Conservation (phyloP, 2,888 invertebrate species). For the Rotaria magnacalcarata region DNA sequence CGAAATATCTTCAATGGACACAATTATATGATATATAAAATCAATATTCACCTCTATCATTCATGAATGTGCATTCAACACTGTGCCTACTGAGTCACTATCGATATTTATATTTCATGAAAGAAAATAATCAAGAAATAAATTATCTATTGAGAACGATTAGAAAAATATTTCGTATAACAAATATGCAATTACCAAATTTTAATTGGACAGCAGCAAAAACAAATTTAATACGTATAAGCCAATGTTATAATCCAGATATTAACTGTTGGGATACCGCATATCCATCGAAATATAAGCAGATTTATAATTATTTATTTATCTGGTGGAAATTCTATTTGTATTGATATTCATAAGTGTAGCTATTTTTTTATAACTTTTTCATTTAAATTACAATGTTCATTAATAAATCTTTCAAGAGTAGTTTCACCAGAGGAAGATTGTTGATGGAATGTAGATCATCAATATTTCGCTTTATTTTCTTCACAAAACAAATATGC, state of each 20-base stretch:
- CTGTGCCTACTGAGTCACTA: background rate
- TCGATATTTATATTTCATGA: background rate
- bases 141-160: background rate
- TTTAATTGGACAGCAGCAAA: background rate
- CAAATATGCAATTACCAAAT: background rate
- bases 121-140: background rate
- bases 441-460: no score
- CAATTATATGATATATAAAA: background rate
- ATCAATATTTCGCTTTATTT: no score
- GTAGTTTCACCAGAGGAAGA: no score
- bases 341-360: no score
- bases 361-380: no score
- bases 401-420: no score
- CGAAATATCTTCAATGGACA: constrained; percentile 1
- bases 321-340: background rate
- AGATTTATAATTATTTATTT: background rate
- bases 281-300: background rate
- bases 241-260: background rate
- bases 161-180: background rate
- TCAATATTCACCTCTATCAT: background rate
- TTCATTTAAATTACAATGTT: no score
- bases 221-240: constrained; percentile 10
- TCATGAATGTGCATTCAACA: background rate
- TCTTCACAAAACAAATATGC: no score
- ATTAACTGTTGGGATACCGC: background rate